A percentile compares a stretch with the other conserved stretches of the same genome.
Evolutionary conservation across 2,113 vertebrate species (phyloP).

Genomic region (Uria lomvia): DNA sequence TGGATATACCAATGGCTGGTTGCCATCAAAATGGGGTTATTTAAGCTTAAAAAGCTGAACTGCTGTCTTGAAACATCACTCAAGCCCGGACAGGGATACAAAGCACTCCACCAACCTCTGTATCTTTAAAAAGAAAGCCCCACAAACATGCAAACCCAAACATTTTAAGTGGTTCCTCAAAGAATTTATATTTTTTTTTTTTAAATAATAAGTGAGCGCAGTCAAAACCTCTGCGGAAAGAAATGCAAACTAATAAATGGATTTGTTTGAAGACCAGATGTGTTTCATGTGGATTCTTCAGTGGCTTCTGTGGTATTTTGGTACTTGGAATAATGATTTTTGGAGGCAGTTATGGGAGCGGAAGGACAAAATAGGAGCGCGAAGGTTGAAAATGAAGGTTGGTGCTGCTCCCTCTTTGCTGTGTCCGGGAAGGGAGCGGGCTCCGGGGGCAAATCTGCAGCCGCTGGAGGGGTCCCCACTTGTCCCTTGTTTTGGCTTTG

Average conservation of each 20-base stretch:
- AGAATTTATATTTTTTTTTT: neutral
- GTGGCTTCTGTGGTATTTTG: constrained; percentile 64
- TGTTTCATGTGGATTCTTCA: constrained; percentile 53
- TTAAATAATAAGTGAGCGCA: neutral
- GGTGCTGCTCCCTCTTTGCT: neutral
- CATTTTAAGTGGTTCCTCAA: neutral
- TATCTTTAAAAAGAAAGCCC: neutral
- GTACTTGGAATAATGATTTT: constrained; percentile 26
- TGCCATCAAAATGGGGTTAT: neutral
- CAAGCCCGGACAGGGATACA: neutral
- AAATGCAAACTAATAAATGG: constrained; percentile 53
- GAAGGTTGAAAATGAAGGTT: neutral
- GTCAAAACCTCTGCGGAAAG: constrained; percentile 25
- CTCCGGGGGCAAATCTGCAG: neutral
- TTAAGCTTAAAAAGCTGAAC: neutral
- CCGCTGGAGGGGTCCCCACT: neutral
- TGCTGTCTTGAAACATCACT: neutral
- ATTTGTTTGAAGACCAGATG: constrained; percentile 44
- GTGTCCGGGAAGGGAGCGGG: neutral
- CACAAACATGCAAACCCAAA: neutral
- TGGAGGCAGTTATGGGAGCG: neutral
- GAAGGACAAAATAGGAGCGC: neutral
- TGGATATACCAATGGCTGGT: neutral
- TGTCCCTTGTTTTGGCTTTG: neutral
- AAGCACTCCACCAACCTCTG: neutral